Evolutionary conservation across 1,140 invertebrate genomes (phyloP).

Genomic region (Drosophila grimshawi): DNA sequence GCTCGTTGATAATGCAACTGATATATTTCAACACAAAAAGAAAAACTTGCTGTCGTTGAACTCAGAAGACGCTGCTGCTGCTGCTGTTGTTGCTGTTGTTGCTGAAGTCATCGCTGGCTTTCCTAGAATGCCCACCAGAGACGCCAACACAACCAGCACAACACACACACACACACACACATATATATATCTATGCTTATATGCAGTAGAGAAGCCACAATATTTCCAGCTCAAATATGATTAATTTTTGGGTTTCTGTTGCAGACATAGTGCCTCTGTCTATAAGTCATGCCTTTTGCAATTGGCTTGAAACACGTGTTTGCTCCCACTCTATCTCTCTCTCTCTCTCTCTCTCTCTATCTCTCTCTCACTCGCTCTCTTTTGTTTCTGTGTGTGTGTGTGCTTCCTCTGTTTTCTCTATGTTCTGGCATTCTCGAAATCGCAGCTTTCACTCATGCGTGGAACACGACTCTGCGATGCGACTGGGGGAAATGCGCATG

Average conservation of each 20-base stretch:
- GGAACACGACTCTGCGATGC: slow-evolving; percentile 9
- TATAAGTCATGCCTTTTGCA: slow-evolving; percentile 68
- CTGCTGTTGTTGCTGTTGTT: not conserved
- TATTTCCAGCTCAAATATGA: slow-evolving; percentile 72
- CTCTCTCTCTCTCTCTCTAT: slow-evolving; percentile 12
- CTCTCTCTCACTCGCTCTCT: slow-evolving; percentile 5
- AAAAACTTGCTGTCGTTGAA: slow-evolving; percentile 36
- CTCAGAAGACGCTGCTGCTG: slow-evolving; percentile 12
- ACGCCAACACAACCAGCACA: slow-evolving; percentile 13
- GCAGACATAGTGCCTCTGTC: slow-evolving; percentile 47
- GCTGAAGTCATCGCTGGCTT: slow-evolving; percentile 36
- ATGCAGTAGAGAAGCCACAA: slow-evolving; percentile 38
- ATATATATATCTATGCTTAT: slow-evolving; percentile 16
- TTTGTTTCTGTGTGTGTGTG: not conserved
- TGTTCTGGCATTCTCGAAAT: slow-evolving; percentile 51
- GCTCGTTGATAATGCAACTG: slow-evolving; percentile 43
- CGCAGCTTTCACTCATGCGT: slow-evolving; percentile 81
- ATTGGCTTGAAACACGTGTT: slow-evolving; percentile 75
- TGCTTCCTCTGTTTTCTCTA: slow-evolving; percentile 16
- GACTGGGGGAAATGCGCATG: slow-evolving; percentile 59
- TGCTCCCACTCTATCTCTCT: not conserved
- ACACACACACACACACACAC: slow-evolving; percentile 17
- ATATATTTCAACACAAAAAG: slow-evolving; percentile 41
- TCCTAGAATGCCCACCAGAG: slow-evolving; percentile 49
- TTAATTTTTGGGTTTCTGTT: slow-evolving; percentile 71